Conservation (phyloP, 2,113 vertebrate species). For the Callipepla squamata region DNA sequence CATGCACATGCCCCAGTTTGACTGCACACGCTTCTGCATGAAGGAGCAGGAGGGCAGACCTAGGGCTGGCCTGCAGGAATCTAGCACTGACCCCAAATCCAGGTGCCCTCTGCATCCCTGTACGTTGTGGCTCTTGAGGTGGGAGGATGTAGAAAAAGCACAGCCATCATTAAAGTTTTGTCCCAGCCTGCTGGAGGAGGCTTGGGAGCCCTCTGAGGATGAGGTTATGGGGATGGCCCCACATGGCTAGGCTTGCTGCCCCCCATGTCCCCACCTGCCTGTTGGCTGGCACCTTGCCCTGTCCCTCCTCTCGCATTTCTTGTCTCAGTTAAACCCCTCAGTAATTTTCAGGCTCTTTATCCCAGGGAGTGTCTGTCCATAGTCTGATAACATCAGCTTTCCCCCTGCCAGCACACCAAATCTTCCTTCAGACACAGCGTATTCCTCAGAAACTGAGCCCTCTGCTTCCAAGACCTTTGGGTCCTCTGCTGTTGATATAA, state of each 20-base stretch:
- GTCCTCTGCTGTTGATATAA: background rate
- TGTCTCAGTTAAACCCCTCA: accelerated
- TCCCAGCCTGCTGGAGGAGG: constrained; percentile 3
- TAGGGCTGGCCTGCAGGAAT: background rate
- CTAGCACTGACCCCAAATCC: too few relatives aligned
- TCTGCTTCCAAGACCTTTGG: background rate
- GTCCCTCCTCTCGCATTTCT: accelerated
- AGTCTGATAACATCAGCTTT: background rate
- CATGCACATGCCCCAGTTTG: background rate
- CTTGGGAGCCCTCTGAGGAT: constrained; percentile 42
- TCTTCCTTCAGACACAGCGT: background rate
- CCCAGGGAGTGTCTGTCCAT: background rate
- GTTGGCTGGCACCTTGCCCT: background rate
- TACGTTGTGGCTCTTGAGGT: background rate
- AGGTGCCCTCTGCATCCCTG: background rate
- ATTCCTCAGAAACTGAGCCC: background rate
- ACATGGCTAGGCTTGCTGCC: background rate
- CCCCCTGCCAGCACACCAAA: background rate
- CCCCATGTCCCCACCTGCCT: background rate
- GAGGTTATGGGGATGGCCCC: background rate
- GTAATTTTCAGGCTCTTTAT: background rate
- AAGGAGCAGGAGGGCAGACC: background rate
- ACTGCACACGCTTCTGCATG: too few relatives aligned
- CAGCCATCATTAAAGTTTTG: constrained; percentile 61
- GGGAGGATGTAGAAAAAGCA: background rate